phyloP scores from a whole-genome alignment of 2,888 invertebrate genomes.

The Aphodius granarius region DNA sequence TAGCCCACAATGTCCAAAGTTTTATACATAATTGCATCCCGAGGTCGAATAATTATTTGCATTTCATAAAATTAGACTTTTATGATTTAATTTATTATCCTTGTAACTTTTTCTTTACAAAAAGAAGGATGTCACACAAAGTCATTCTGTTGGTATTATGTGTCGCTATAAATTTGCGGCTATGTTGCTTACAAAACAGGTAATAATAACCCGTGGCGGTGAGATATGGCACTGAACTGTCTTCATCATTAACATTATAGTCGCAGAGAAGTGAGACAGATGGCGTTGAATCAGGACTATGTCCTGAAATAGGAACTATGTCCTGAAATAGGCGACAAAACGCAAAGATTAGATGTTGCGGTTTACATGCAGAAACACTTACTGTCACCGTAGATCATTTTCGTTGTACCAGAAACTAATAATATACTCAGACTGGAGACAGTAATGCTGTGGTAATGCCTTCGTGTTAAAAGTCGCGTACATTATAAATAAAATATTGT shows the following conservation, averaged over 20 bases:
- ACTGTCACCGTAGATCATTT: neutral
- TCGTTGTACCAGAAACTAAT: neutral
- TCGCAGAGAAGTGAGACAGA: neutral
- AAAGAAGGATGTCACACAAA: no score
- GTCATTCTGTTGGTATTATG: neutral
- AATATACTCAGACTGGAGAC: neutral
- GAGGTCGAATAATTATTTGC: neutral
- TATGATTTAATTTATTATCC: neutral
- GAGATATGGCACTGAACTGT: neutral
- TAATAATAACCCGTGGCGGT: neutral
- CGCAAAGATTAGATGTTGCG: neutral
- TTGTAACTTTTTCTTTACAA: neutral
- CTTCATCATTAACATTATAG: neutral
- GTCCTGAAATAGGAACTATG: neutral
- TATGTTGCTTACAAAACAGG: neutral
- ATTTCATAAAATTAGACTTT: neutral
- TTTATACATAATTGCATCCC: neutral
- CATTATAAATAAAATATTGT: no score
- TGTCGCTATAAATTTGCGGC: neutral
- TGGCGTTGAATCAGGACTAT: neutral
- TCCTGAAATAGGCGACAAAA: neutral
- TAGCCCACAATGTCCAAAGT: neutral
- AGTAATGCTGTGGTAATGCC: no score
- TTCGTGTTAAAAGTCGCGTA: no score
- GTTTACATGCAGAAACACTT: neutral